Percentiles rank a stretch among this genome's conserved stretches.
These are phyloP conservation scores for Teleopsis dalmanni DNA, from an alignment of 1,140 invertebrate species.

Conservation along the genomic window DNA sequence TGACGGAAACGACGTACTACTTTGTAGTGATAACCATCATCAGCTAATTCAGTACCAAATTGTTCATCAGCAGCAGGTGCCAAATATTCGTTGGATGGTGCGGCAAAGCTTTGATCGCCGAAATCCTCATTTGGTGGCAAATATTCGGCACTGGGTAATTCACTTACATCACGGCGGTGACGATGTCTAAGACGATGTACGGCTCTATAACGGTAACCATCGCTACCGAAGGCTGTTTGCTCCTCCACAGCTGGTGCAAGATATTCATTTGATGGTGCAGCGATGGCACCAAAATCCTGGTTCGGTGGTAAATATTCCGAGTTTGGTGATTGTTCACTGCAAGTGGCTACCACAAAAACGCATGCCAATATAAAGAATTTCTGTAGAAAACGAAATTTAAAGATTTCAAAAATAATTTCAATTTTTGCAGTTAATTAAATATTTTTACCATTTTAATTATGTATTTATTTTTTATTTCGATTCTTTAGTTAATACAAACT, in stretches of 20 bases:
- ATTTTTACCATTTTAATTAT: too few species aligned
- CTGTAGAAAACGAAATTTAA: too few species aligned
- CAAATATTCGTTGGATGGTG: background rate
- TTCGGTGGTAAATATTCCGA: slow-evolving; percentile 28
- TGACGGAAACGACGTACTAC: slow-evolving; percentile 24
- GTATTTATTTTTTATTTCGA: too few species aligned
- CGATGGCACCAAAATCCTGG: too few species aligned
- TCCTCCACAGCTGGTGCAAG: slow-evolving; percentile 6
- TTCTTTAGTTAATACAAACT: too few species aligned
- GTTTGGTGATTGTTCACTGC: slow-evolving; percentile 20
- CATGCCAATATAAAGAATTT: too few species aligned
- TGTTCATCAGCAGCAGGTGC: slow-evolving; percentile 13
- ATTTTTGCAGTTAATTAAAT: too few species aligned
- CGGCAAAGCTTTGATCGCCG: slow-evolving; percentile 12
- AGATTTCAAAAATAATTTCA: too few species aligned
- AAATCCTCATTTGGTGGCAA: slow-evolving; percentile 27
- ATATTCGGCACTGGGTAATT: slow-evolving; percentile 25
- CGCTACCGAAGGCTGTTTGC: slow-evolving; percentile 24
- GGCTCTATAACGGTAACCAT: slow-evolving; percentile 37
- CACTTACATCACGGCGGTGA: slow-evolving; percentile 29
- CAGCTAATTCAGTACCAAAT: slow-evolving; percentile 22
- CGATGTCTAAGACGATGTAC: slow-evolving; percentile 26
- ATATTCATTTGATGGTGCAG: slow-evolving; percentile 1
- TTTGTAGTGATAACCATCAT: slow-evolving; percentile 37
- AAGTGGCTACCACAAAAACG: too few species aligned